These are phyloP conservation scores for Ennomos fuscantarius DNA, from an alignment of 2,888 invertebrate species.

Conservation along the genomic window DNA sequence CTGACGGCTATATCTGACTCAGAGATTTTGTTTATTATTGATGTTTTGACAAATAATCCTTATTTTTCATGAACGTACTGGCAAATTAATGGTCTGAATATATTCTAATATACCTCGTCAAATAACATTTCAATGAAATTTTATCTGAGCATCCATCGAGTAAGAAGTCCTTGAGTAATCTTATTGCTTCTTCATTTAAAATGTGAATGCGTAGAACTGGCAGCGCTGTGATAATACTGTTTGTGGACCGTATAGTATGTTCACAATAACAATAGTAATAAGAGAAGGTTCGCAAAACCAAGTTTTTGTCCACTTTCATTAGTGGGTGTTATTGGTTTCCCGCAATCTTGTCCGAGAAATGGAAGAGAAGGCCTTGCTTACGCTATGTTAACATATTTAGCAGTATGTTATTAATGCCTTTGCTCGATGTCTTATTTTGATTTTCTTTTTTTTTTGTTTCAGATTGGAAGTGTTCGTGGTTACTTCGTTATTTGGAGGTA, in stretches of 20 bases:
- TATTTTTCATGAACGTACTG: no score
- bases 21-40: no score
- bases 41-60: no score
- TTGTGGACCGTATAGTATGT: not conserved
- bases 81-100: not conserved
- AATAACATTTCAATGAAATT: no score
- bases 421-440: conserved; percentile 17
- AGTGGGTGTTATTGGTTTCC: conserved; percentile 56
- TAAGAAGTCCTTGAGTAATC: no score
- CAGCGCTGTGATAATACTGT: not conserved
- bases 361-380: conserved; percentile 6
- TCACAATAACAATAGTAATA: conserved; percentile 33
- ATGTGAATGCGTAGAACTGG: not conserved
- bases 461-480: conserved; percentile 21
- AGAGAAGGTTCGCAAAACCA: conserved; percentile 42
- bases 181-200: no score
- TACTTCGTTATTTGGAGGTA: conserved; percentile 14
- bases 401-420: conserved; percentile 12
- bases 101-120: not conserved
- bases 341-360: conserved; percentile 16
- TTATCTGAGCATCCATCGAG: no score
- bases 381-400: conserved; percentile 16
- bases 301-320: conserved; percentile 68
- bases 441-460: conserved; percentile 26
- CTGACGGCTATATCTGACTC: no score